phyloP scores from a whole-genome alignment of 2,113 vertebrate species.

The Albula goreensis region DNA sequence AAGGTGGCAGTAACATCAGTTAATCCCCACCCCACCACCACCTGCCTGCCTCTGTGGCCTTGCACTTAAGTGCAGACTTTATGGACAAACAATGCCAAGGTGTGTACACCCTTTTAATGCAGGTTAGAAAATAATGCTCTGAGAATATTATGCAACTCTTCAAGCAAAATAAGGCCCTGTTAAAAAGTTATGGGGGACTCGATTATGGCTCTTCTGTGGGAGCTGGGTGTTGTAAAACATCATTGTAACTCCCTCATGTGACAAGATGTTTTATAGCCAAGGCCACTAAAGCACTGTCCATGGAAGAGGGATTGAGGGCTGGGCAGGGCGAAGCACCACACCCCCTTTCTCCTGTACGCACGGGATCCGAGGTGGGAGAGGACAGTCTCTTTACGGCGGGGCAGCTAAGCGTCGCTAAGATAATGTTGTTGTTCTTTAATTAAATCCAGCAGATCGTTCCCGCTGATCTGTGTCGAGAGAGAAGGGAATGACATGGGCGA shows the following conservation, averaged over 20 bases:
- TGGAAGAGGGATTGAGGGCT: constrained; percentile 29
- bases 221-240: constrained; percentile 58
- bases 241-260: constrained; percentile 56
- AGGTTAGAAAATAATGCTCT: constrained; percentile 51
- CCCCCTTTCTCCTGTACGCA: constrained; percentile 29
- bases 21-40: neutral
- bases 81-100: constrained; percentile 43
- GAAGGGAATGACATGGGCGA: constrained; percentile 29
- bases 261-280: constrained; percentile 58
- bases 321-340: constrained; percentile 17
- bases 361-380: constrained; percentile 39
- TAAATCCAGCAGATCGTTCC: constrained; percentile 57
- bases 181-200: constrained; percentile 58
- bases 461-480: constrained; percentile 14
- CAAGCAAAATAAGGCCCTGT: constrained; percentile 43
- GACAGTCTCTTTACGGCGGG: constrained; percentile 38
- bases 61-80: constrained; percentile 53
- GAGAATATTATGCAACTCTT: constrained; percentile 52
- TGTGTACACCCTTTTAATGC: constrained; percentile 41
- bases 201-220: constrained; percentile 58
- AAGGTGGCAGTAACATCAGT: neutral
- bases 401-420: constrained; percentile 49
- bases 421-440: constrained; percentile 77
- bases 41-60: constrained; percentile 23
- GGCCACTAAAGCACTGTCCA: constrained; percentile 44